Percentiles rank a stretch among this genome's conserved stretches.
Conservation (phyloP, 2,797 vertebrate species). For the Acanthiza pusilla region DNA sequence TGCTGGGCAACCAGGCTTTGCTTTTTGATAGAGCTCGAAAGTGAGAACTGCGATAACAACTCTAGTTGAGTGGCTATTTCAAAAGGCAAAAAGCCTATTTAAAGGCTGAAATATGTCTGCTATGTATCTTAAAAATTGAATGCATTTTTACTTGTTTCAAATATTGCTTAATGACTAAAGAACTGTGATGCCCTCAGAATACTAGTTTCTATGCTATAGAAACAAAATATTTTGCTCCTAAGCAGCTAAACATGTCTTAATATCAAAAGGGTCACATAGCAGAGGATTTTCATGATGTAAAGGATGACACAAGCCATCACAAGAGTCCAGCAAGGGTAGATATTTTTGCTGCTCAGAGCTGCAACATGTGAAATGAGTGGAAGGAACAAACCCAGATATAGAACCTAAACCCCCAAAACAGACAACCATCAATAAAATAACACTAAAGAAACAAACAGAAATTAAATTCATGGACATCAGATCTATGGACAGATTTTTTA, state of each 20-base stretch:
- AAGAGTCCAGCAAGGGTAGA: background rate
- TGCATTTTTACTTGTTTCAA: background rate
- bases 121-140: background rate
- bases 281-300: background rate
- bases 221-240: constrained; percentile 2
- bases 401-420: background rate
- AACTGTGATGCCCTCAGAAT: background rate
- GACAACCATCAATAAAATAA: background rate
- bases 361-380: background rate
- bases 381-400: background rate
- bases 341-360: background rate
- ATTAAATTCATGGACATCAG: background rate
- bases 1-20: background rate
- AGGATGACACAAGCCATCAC: background rate
- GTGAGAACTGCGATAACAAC: background rate
- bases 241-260: background rate
- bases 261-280: background rate
- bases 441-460: background rate
- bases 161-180: background rate
- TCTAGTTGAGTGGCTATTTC: background rate
- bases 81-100: constrained; percentile 12
- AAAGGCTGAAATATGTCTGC: constrained; percentile 23
- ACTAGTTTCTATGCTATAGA: background rate
- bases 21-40: background rate
- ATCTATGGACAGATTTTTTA: background rate